These are phyloP conservation scores for Moxostoma hubbsi DNA, from an alignment of 2,797 vertebrate genomes.

Conservation along the genomic window DNA sequence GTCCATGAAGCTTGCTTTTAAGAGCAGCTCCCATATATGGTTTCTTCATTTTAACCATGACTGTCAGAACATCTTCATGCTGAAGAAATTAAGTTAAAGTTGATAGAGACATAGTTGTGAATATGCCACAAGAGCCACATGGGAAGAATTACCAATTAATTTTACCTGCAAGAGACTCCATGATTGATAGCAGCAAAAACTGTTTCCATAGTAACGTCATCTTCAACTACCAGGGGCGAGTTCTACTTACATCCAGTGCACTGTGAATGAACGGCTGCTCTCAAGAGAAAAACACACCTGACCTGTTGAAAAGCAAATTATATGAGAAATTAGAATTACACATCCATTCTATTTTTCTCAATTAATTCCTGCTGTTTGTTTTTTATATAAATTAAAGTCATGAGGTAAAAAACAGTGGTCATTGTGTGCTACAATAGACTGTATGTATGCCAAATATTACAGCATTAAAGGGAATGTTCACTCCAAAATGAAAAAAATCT, in stretches of 20 bases:
- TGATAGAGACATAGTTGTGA: constrained; percentile 47
- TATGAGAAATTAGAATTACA: constrained; percentile 52
- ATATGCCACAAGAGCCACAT: constrained; percentile 36
- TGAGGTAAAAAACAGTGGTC: neutral
- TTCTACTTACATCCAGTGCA: constrained; percentile 80
- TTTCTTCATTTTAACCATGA: constrained; percentile 3
- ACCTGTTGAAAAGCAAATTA: constrained; percentile 72
- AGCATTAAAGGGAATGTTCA: neutral
- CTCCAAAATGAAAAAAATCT: too few species aligned
- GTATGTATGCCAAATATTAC: neutral
- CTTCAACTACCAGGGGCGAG: constrained; percentile 83
- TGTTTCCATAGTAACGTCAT: constrained; percentile 96
- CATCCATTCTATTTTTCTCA: constrained; percentile 10
- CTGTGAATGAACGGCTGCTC: constrained; percentile 73
- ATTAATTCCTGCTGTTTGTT: neutral
- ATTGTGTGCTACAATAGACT: neutral
- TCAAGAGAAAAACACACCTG: constrained; percentile 68
- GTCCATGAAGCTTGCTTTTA: neutral
- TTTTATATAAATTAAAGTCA: neutral
- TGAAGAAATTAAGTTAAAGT: constrained; percentile 6
- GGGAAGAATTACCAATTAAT: constrained; percentile 57
- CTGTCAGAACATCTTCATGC: neutral
- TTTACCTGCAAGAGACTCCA: constrained; percentile 92
- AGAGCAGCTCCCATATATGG: neutral
- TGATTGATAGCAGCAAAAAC: constrained; percentile 87